These are phyloP conservation scores for Eudemis profundana DNA, from an alignment of 2,888 invertebrate genomes.

Conservation along the genomic window DNA sequence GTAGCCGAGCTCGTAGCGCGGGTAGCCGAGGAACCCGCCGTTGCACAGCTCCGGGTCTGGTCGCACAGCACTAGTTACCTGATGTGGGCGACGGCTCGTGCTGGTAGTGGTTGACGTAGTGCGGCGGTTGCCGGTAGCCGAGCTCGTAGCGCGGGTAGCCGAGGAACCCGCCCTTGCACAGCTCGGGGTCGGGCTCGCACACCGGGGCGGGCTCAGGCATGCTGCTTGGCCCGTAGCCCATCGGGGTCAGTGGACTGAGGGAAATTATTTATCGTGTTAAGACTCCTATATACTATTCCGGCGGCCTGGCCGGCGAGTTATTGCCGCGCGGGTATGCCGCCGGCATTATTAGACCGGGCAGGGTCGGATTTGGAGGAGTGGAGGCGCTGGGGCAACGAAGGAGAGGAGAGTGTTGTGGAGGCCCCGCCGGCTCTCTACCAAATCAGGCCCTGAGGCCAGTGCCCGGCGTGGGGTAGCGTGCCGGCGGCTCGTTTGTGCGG, in stretches of 20 bases:
- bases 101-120: constrained; percentile 75
- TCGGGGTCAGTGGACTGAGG: constrained; percentile 76
- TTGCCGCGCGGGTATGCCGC: too few species aligned
- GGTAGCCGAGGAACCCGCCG: constrained; percentile 77
- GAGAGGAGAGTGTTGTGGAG: too few species aligned
- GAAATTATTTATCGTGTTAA: background rate
- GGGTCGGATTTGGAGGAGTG: too few species aligned
- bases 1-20: constrained; percentile 78
- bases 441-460: too few species aligned
- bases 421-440: too few species aligned
- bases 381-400: too few species aligned
- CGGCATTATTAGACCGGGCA: too few species aligned
- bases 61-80: constrained; percentile 72
- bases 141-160: constrained; percentile 81
- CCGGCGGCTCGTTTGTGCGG: too few species aligned
- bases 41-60: constrained; percentile 74
- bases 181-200: constrained; percentile 72
- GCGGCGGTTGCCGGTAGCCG: constrained; percentile 74
- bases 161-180: constrained; percentile 77
- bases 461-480: too few species aligned
- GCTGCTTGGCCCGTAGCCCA: constrained; percentile 73
- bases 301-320: too few species aligned
- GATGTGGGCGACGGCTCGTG: constrained; percentile 76
- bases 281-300: too few species aligned
- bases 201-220: constrained; percentile 70